Evolutionary conservation across 1,140 invertebrate genomes (phyloP).

Genomic region (Drosophila bipectinata): DNA sequence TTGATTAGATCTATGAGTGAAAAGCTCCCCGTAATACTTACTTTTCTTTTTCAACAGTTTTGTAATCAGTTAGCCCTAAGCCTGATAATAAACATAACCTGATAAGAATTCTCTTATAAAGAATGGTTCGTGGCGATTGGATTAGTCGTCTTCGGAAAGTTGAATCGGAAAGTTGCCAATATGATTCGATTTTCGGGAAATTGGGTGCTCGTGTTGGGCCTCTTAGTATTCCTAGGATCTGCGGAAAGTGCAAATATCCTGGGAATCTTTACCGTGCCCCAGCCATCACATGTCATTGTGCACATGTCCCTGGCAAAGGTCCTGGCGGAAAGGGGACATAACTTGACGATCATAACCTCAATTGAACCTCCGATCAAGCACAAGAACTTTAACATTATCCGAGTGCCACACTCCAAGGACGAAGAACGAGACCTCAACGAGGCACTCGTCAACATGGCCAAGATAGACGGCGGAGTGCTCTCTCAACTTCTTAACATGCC

Average conservation of each 20-base stretch:
- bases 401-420: background rate
- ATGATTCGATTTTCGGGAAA: background rate
- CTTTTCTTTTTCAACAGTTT: background rate
- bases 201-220: background rate
- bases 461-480: background rate
- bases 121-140: background rate
- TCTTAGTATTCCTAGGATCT: background rate
- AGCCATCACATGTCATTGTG: background rate
- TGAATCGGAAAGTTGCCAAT: background rate
- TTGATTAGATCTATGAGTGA: too few relatives aligned
- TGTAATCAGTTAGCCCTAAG: background rate
- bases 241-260: background rate
- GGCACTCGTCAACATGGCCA: background rate
- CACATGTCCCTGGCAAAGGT: background rate
- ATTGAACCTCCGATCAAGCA: background rate
- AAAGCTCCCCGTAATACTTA: too few relatives aligned
- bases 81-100: background rate
- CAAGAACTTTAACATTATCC: conserved; percentile 1
- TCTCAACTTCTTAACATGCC: background rate
- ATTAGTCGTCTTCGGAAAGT: background rate
- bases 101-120: background rate
- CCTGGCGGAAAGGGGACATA: conserved; percentile 2
- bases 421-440: background rate
- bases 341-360: background rate
- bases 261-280: background rate